A percentile compares a stretch with the other conserved stretches of the same genome.
Evolutionary conservation across 1,140 invertebrate species (phyloP).

Genomic region (Caenorhabditis remanei): DNA sequence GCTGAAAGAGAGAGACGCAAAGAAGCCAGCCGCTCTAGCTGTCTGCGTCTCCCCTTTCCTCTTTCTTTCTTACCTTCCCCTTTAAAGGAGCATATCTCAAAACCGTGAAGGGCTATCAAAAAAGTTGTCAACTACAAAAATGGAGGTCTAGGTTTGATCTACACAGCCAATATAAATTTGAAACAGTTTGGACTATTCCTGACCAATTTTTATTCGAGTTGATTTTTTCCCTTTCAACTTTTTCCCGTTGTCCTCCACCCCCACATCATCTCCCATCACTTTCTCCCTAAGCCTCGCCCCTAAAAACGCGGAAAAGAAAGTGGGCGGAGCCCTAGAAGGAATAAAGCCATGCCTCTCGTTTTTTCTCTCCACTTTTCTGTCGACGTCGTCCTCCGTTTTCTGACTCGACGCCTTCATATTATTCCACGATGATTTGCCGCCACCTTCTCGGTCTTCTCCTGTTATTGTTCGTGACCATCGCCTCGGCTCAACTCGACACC

Average conservation of each 20-base stretch:
- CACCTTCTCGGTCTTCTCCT: constrained; percentile 24
- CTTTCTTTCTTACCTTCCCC: no score
- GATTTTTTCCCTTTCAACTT: no score
- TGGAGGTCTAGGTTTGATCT: no score
- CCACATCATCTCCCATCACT: background rate
- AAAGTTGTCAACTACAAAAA: no score
- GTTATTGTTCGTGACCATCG: constrained; percentile 27
- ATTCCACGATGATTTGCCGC: background rate
- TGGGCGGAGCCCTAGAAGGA: constrained; percentile 14
- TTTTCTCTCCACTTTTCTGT: constrained; percentile 14
- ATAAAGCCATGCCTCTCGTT: background rate
- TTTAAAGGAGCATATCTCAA: no score
- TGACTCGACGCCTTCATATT: background rate
- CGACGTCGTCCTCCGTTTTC: background rate
- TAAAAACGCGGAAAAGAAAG: constrained; percentile 3
- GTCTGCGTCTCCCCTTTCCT: no score
- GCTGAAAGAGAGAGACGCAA: no score
- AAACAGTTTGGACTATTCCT: no score
- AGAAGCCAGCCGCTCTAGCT: no score
- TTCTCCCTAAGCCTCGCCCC: constrained; percentile 25
- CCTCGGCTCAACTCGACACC: constrained; percentile 25
- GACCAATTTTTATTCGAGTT: no score
- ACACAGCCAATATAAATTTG: no score
- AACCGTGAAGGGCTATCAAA: no score
- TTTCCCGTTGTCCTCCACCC: background rate